Conservation (phyloP, 1,140 invertebrate genomes). For the Trypoxylus dichotomus region DNA sequence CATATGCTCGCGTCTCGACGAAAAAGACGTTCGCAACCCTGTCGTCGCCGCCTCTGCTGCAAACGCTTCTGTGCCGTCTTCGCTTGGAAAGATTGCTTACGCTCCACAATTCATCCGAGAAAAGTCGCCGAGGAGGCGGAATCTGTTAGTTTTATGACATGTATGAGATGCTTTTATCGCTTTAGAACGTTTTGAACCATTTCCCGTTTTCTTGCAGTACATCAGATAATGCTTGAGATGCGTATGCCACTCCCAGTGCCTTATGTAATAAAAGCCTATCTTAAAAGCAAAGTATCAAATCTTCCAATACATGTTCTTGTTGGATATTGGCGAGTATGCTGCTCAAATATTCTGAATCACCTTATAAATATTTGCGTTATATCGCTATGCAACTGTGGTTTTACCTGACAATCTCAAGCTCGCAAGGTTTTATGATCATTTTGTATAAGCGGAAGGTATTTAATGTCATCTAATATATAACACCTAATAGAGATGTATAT, state of each 20-base stretch:
- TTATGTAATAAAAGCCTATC: conserved; percentile 21
- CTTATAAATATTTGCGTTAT: too few relatives aligned
- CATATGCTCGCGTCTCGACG: conserved; percentile 36
- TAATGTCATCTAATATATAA: too few relatives aligned
- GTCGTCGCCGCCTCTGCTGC: not conserved
- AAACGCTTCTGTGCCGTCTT: not conserved
- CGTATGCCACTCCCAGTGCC: conserved; percentile 26
- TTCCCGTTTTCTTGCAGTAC: conserved; percentile 10
- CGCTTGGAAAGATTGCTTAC: conserved; percentile 31
- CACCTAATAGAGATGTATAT: too few relatives aligned
- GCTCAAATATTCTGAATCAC: too few relatives aligned
- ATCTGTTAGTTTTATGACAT: conserved; percentile 37
- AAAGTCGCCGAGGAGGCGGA: conserved; percentile 37
- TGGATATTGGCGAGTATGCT: too few relatives aligned
- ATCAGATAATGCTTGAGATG: not conserved
- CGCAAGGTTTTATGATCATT: too few relatives aligned
- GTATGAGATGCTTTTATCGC: conserved; percentile 31
- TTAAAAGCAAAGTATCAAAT: too few relatives aligned
- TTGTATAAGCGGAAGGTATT: too few relatives aligned
- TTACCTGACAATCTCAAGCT: too few relatives aligned
- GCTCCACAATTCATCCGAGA: conserved; percentile 33
- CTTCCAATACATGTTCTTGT: too few relatives aligned
- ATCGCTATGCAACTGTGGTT: too few relatives aligned
- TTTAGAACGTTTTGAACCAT: conserved; percentile 31
- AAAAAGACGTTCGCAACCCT: conserved; percentile 23